Evolutionary conservation across 2,113 vertebrate species (phyloP).

Genomic region (Phalacrocorax carbo): DNA sequence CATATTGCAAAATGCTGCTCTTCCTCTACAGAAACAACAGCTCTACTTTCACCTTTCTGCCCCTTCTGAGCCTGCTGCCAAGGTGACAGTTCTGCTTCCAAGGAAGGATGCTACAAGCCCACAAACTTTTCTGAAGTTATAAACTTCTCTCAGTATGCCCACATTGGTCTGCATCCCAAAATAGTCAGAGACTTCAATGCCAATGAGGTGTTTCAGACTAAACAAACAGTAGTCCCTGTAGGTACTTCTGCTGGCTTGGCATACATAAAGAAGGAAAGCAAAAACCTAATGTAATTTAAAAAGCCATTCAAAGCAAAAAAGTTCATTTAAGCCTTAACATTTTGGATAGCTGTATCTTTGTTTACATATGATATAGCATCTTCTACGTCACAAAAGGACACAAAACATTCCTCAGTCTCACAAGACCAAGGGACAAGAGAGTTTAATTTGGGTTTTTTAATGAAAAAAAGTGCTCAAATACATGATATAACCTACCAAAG

Average conservation of each 20-base stretch:
- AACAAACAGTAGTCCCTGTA: background rate
- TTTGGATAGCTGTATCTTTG: background rate
- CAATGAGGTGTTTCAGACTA: background rate
- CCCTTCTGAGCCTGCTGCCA: background rate
- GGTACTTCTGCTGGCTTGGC: background rate
- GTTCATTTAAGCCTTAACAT: background rate
- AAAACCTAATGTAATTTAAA: background rate
- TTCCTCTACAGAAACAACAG: background rate
- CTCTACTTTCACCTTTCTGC: background rate
- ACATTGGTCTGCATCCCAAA: background rate
- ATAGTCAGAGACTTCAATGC: background rate
- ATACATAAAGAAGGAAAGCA: background rate
- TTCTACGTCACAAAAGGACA: background rate
- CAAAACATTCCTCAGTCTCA: background rate
- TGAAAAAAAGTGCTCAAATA: background rate
- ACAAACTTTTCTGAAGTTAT: background rate
- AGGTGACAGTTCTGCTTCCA: background rate
- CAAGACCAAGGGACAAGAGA: background rate
- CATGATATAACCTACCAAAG: background rate
- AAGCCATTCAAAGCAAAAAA: background rate
- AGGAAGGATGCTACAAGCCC: rapidly evolving
- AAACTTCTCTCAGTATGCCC: background rate
- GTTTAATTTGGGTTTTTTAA: background rate
- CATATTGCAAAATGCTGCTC: background rate
- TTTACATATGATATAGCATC: background rate